Evolutionary conservation across 2,888 invertebrate species (phyloP).

Genomic region (Lepidonotus clava): DNA sequence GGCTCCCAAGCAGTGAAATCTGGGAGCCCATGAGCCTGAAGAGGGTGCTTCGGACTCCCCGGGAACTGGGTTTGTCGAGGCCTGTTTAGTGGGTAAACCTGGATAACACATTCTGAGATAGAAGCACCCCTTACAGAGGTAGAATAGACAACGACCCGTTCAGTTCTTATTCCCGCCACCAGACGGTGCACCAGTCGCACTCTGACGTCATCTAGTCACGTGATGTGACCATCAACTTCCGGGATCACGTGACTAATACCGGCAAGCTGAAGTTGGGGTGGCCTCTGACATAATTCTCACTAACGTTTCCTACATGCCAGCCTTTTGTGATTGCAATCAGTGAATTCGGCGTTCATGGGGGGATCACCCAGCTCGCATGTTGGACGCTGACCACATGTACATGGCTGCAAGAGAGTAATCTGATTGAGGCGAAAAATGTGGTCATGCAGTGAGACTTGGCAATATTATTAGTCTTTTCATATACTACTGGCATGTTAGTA

Average conservation of each 20-base stretch:
- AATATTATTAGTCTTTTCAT: neutral
- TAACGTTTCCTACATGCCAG: neutral
- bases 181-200: neutral
- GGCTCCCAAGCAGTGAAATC: no score
- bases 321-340: neutral
- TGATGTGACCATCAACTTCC: neutral
- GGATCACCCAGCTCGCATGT: no score
- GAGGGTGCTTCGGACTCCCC: no score
- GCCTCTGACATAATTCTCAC: neutral
- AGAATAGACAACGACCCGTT: no score
- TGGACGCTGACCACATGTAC: slow-evolving; percentile 2
- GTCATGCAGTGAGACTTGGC: no score
- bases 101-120: no score
- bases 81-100: no score
- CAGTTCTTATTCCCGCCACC: no score
- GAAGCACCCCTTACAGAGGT: no score
- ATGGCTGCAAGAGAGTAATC: neutral
- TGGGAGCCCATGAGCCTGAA: no score
- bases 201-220: neutral
- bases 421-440: neutral
- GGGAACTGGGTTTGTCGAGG: no score
- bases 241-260: neutral
- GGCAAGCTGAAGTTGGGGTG: neutral
- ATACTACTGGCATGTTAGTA: no score
- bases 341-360: neutral